These are phyloP conservation scores for Poeciliopsis gracilis DNA, from an alignment of 2,797 vertebrate species.

Conservation along the genomic window DNA sequence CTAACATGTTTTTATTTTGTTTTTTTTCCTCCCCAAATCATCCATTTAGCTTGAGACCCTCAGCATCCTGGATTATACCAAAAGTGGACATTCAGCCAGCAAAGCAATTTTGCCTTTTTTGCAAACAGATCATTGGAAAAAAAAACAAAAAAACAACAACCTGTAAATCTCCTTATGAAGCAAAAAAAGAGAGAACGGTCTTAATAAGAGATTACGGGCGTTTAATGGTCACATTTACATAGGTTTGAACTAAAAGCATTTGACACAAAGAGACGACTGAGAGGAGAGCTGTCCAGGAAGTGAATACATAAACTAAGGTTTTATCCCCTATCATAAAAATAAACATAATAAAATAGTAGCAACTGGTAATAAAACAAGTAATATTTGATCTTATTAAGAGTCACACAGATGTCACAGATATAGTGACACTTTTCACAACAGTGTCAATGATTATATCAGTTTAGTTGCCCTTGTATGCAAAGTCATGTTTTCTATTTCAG, in stretches of 20 bases:
- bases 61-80: constrained; percentile 63
- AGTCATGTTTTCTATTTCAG: neutral
- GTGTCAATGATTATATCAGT: neutral
- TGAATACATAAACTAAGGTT: neutral
- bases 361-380: neutral
- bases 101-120: constrained; percentile 64
- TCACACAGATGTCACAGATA: neutral
- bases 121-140: constrained; percentile 62
- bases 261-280: constrained; percentile 43
- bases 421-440: neutral
- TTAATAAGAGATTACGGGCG: constrained; percentile 72
- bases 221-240: constrained; percentile 71
- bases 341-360: neutral
- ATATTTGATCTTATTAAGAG: neutral
- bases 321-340: neutral
- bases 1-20: constrained; percentile 6
- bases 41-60: constrained; percentile 57
- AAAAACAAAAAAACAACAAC: neutral
- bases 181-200: constrained; percentile 56
- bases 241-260: constrained; percentile 63
- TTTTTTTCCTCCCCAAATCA: constrained; percentile 43
- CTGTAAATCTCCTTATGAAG: constrained; percentile 69
- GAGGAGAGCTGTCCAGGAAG: constrained; percentile 23
- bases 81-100: constrained; percentile 58
- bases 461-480: neutral